Percentiles rank a stretch among this genome's conserved stretches.
phyloP scores from a whole-genome alignment of 2,797 vertebrate genomes.

The Adelosebastes latens region DNA sequence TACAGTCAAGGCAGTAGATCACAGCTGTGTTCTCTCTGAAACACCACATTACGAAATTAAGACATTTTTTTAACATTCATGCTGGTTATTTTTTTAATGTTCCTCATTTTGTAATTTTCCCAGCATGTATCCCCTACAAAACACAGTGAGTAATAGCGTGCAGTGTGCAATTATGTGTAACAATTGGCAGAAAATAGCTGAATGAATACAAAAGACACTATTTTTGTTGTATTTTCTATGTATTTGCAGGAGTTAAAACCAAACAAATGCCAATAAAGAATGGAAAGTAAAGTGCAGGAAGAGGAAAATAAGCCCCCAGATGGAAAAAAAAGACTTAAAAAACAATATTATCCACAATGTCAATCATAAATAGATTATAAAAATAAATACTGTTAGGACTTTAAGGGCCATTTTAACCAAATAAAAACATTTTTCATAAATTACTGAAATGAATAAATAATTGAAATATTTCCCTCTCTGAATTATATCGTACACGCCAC shows the following conservation, averaged over 20 bases:
- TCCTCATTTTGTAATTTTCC: neutral
- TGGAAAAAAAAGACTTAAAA: neutral
- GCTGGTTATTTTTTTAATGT: neutral
- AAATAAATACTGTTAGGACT: neutral
- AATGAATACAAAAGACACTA: neutral
- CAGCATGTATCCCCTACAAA: neutral
- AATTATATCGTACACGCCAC: neutral
- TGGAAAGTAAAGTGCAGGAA: neutral
- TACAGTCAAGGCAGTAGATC: neutral
- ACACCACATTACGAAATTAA: neutral
- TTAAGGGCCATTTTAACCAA: neutral
- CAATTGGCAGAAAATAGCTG: neutral
- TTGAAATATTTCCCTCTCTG: neutral
- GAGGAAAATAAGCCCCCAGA: neutral
- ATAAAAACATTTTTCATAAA: too few relatives aligned
- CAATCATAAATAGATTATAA: neutral
- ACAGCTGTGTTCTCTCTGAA: neutral
- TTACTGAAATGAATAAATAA: too few relatives aligned
- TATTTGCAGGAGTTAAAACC: neutral
- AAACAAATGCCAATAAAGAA: neutral
- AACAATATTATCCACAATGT: neutral
- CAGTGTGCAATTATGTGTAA: neutral
- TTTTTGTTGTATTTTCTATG: neutral
- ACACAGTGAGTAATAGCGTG: neutral
- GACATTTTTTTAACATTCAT: neutral